These are phyloP conservation scores for Martes martes DNA, from an alignment of 2,113 vertebrate genomes.

Conservation along the genomic window DNA sequence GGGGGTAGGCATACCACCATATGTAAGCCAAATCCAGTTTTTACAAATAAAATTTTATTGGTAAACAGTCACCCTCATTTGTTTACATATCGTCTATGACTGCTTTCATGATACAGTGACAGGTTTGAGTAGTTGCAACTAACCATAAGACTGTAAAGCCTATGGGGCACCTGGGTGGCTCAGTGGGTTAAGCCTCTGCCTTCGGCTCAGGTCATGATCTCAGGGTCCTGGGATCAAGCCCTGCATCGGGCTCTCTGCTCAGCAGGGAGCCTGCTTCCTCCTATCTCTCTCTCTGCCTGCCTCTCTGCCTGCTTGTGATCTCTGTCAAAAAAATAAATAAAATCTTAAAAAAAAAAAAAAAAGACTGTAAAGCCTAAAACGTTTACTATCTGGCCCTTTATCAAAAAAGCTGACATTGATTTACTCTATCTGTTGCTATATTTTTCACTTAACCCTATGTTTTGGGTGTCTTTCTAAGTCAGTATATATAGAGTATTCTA, in stretches of 20 bases:
- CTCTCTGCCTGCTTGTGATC: no score
- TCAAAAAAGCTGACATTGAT: background rate
- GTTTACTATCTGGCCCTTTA: background rate
- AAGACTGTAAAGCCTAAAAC: background rate
- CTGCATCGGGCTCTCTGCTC: no score
- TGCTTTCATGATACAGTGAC: background rate
- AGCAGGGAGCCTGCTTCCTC: no score
- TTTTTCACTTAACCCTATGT: background rate
- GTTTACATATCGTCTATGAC: background rate
- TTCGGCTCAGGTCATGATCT: no score
- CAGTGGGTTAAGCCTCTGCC: no score
- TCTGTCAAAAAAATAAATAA: no score
- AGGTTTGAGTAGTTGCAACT: background rate
- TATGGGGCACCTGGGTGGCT: no score
- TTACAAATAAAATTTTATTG: background rate
- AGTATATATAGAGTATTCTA: background rate
- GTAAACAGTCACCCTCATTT: background rate
- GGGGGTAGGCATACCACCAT: background rate
- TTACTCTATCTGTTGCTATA: background rate
- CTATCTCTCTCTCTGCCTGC: no score
- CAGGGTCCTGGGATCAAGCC: no score
- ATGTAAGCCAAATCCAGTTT: background rate
- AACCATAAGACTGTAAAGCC: background rate
- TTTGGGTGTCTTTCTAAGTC: background rate
- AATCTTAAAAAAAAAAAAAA: no score